These are phyloP conservation scores for Pseudorhiza aurosa DNA, from an alignment of 30 jellyfish, hydroid and myxozoan species.

Conservation along the genomic window DNA sequence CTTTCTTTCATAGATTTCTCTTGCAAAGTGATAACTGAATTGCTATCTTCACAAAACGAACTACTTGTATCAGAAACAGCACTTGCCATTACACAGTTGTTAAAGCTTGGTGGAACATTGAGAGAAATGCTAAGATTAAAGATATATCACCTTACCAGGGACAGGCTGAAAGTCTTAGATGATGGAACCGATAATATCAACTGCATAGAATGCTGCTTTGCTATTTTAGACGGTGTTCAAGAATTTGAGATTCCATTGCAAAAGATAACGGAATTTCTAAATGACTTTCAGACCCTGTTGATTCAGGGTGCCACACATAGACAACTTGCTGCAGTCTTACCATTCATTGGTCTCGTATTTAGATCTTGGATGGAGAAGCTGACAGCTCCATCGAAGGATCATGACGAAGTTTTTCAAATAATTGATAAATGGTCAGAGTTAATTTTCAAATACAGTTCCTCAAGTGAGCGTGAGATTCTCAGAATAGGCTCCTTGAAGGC, in stretches of 20 bases:
- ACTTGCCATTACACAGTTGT: not conserved
- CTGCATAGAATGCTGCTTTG: conserved; percentile 6
- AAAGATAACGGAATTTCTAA: not conserved
- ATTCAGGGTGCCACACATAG: not conserved
- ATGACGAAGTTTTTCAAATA: not conserved
- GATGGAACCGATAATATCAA: not conserved
- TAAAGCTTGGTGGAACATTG: not conserved
- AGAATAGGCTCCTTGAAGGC: conserved; percentile 36
- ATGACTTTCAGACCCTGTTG: not conserved
- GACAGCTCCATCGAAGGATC: not conserved
- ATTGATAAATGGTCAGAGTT: conserved; percentile 12
- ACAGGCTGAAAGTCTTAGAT: not conserved
- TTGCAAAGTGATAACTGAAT: not conserved
- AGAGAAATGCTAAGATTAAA: not conserved
- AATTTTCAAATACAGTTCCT: not conserved
- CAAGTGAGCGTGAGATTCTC: conserved; percentile 46
- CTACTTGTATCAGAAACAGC: conserved; percentile 14
- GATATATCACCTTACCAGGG: not conserved
- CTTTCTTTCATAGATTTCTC: not conserved
- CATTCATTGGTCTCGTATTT: conserved; percentile 3
- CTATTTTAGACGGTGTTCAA: not conserved
- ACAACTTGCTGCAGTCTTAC: conserved; percentile 9
- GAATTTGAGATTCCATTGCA: not conserved
- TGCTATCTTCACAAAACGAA: not conserved
- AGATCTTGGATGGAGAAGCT: not conserved